phyloP scores from a whole-genome alignment of 2,888 invertebrate genomes.

The Sminthurinus aureus region DNA sequence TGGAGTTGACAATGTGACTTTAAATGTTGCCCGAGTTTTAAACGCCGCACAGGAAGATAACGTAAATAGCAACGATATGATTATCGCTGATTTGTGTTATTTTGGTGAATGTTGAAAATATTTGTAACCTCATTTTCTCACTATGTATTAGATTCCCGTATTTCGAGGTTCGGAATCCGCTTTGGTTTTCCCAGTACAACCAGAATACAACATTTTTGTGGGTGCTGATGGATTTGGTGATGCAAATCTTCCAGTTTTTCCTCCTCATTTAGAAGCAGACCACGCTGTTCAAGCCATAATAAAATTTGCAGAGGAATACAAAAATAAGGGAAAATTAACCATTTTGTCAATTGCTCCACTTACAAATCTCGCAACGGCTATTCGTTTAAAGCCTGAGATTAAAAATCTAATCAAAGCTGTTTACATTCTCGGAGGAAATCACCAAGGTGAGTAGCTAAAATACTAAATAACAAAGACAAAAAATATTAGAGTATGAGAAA shows the following conservation, averaged over 20 bases:
- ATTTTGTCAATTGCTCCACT: constrained; percentile 72
- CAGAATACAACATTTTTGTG: constrained; percentile 61
- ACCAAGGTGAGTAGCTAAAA: constrained; percentile 41
- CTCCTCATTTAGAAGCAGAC: constrained; percentile 57
- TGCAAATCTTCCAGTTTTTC: constrained; percentile 55
- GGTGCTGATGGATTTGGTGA: constrained; percentile 63
- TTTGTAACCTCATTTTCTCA: background rate
- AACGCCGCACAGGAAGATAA: constrained; percentile 65
- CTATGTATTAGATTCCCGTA: constrained; percentile 69
- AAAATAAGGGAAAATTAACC: constrained; percentile 49
- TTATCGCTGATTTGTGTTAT: too few species aligned
- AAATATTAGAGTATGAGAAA: background rate
- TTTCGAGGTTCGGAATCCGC: constrained; percentile 69
- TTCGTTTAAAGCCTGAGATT: constrained; percentile 70
- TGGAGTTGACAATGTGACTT: constrained; percentile 71
- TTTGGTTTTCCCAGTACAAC: constrained; percentile 22
- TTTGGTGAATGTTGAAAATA: too few species aligned
- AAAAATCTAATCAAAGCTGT: constrained; percentile 47
- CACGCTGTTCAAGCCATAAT: constrained; percentile 60
- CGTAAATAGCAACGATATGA: too few species aligned
- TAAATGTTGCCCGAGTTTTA: constrained; percentile 75
- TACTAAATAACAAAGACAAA: background rate
- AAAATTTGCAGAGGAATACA: constrained; percentile 54
- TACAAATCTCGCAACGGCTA: constrained; percentile 80
- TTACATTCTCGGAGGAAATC: constrained; percentile 57